Conservation (phyloP, 2,797 vertebrate genomes). For the Xenentodon cancila region DNA sequence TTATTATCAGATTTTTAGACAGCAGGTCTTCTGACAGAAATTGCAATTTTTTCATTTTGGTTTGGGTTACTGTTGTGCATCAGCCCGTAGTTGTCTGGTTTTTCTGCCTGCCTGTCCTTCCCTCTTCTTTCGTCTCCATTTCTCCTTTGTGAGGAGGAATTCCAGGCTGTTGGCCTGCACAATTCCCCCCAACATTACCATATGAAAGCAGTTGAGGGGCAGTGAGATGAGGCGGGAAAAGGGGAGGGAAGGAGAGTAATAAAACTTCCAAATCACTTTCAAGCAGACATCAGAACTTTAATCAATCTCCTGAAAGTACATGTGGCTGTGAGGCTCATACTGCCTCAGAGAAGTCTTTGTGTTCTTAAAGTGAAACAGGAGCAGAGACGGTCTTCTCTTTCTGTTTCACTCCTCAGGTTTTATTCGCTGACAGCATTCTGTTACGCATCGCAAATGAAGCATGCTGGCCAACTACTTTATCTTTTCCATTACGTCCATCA, state of each 20-base stretch:
- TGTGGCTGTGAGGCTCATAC: too few species aligned
- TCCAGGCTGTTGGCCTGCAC: constrained; percentile 75
- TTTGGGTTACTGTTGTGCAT: constrained; percentile 49
- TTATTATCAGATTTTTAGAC: too few species aligned
- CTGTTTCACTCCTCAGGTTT: too few species aligned
- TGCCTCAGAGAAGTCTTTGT: too few species aligned
- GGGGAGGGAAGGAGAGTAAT: constrained; percentile 43
- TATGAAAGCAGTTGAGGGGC: constrained; percentile 75
- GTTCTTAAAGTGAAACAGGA: too few species aligned
- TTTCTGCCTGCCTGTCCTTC: constrained; percentile 56
- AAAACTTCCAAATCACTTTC: constrained; percentile 61
- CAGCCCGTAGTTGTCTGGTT: constrained; percentile 39
- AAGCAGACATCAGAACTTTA: constrained; percentile 35
- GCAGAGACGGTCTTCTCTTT: too few species aligned
- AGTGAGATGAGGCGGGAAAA: constrained; percentile 56
- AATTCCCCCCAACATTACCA: constrained; percentile 74
- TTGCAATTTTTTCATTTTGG: constrained; percentile 8
- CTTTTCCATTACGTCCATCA: too few species aligned
- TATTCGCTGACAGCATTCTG: too few species aligned
- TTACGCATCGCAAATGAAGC: too few species aligned
- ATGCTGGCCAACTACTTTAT: too few species aligned
- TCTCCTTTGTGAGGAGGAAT: constrained; percentile 75
- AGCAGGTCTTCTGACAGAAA: constrained; percentile 19
- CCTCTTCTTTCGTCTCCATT: constrained; percentile 59
- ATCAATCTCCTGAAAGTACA: too few species aligned